Base-by-base conservation (phyloP, 1,140 invertebrate genomes). In the Hypsibius dujardini region DNA sequence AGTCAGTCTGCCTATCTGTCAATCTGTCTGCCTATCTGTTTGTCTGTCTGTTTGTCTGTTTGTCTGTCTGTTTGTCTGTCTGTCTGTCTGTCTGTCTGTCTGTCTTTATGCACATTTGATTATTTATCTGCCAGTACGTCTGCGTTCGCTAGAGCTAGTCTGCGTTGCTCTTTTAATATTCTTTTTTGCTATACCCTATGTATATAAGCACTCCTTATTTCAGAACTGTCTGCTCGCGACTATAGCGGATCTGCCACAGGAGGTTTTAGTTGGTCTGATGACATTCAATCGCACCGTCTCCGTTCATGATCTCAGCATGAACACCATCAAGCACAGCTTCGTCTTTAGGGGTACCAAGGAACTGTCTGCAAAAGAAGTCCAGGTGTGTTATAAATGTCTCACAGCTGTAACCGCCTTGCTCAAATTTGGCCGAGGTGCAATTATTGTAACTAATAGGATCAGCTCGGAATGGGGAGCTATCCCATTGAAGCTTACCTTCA, bases 311-410 rank as follows among this genome's bases (percentile, higher is more conserved):
- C 76, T 88, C 14, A 87, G 89, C 42, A 88, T 88, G 72, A 91
- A 95, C 78, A 92, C 92, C 47, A 91, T 90, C 76, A 92, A 92
- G 72, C 95, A 95, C 80, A 95, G 92, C 77, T 99, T 92, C 78
- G 95, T 98, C 14, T 99, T 99, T 79, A 85, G 93, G 75, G 96
- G 96, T 45, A 95, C 92, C 0, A 99, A 99, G 82, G 95, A 99
- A 82, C 84, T 98, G 59, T 87, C 87, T 59, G 88, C 90, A 0
- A 97, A 97, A 80, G 94, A 98, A 80, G 88, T 99, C 72, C 93
- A 97, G 81, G 82, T 82, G 76, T 75, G 50, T 12, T 56, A 12
- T 56, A 28, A 28, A 28, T 28, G 28, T 28, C 28, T 28, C 28
- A 28, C 28, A 28, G 28, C 28, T 28, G 28, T 28, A 28, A 28